Evolutionary conservation across 2,888 invertebrate genomes (phyloP).

Genomic region (Beris chalybata): DNA sequence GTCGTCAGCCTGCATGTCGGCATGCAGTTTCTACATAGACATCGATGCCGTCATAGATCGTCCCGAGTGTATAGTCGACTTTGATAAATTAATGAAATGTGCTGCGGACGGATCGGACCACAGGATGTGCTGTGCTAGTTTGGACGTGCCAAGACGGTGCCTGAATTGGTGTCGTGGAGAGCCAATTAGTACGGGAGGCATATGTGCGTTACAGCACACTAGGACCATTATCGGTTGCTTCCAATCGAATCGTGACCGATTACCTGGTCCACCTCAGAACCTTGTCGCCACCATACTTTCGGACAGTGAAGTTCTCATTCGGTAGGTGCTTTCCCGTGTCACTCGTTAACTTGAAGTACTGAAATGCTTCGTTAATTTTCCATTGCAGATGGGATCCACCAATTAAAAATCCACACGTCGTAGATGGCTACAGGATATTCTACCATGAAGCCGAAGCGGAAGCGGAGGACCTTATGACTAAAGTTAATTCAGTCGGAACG

Average conservation of each 20-base stretch:
- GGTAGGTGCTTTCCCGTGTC: constrained; percentile 44
- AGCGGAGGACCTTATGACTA: constrained; percentile 34
- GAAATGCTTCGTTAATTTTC: neutral
- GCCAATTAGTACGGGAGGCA: constrained; percentile 63
- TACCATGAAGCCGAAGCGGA: constrained; percentile 68
- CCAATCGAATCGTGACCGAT: constrained; percentile 72
- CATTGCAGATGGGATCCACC: constrained; percentile 74
- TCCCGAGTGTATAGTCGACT: constrained; percentile 79
- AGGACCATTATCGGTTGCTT: constrained; percentile 79
- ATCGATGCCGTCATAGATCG: constrained; percentile 80
- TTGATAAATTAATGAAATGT: constrained; percentile 83
- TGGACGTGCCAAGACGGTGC: constrained; percentile 78
- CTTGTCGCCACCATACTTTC: constrained; percentile 62
- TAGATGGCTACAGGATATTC: constrained; percentile 81
- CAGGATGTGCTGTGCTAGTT: constrained; percentile 78
- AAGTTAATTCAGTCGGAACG: constrained; percentile 57
- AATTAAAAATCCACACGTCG: constrained; percentile 77
- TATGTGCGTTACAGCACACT: constrained; percentile 74
- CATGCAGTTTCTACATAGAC: constrained; percentile 81
- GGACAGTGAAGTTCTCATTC: constrained; percentile 62
- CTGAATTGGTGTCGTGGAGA: constrained; percentile 84
- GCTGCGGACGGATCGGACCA: constrained; percentile 83
- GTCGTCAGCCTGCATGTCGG: constrained; percentile 75
- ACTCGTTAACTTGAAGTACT: no score
- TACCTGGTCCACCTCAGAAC: constrained; percentile 80